Evolutionary conservation across 2,797 vertebrate genomes (phyloP).

Genomic region (Leuciscus waleckii): DNA sequence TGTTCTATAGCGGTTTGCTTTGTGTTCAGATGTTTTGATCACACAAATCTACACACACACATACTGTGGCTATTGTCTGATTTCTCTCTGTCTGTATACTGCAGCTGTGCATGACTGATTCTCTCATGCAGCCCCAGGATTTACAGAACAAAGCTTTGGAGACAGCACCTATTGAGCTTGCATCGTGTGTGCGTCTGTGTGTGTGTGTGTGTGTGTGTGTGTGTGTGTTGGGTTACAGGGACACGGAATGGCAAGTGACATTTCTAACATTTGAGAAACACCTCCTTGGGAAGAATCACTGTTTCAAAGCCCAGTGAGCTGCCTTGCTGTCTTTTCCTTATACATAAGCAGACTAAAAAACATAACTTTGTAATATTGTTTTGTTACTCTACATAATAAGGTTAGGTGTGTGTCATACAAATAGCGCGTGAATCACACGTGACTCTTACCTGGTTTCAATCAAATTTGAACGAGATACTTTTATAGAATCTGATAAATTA

Average conservation of each 20-base stretch:
- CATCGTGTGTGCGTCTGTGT: slow-evolving; percentile 1
- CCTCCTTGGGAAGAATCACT: not conserved
- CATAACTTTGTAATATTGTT: not conserved
- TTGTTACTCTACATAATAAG: not conserved
- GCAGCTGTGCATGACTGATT: slow-evolving; percentile 82
- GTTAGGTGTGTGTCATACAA: not conserved
- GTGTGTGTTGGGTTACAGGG: slow-evolving; percentile 22
- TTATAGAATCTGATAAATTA: not conserved
- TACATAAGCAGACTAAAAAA: not conserved
- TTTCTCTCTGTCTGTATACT: slow-evolving; percentile 62
- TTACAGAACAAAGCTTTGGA: slow-evolving; percentile 68
- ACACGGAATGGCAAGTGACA: slow-evolving; percentile 18
- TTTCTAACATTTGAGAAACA: not conserved
- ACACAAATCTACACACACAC: slow-evolving; percentile 3
- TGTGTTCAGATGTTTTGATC: slow-evolving; percentile 22
- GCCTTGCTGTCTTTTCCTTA: not conserved
- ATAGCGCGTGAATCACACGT: not conserved
- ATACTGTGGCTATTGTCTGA: slow-evolving; percentile 13
- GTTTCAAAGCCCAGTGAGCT: not conserved
- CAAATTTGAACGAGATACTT: too few species aligned
- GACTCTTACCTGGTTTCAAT: not conserved
- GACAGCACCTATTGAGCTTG: slow-evolving; percentile 55
- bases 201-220: slow-evolving; percentile 21
- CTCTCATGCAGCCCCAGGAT: slow-evolving; percentile 67
- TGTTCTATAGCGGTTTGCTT: not conserved